These are phyloP conservation scores for Clarias macrocephalus DNA, from an alignment of 2,113 vertebrate species.

Conservation along the genomic window DNA sequence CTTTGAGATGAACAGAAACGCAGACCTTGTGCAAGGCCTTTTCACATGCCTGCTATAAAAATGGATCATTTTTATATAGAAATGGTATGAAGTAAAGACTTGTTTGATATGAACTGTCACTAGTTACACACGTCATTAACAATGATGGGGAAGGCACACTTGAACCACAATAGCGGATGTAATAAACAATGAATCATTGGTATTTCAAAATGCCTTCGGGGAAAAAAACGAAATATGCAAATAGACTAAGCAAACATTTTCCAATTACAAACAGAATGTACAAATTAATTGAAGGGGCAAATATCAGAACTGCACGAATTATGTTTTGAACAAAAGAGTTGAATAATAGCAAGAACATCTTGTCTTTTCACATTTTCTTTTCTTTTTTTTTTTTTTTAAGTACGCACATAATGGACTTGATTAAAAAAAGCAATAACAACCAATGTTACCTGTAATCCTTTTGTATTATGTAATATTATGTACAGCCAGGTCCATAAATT, in stretches of 20 bases:
- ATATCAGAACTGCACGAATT: not conserved
- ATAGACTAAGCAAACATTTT: not conserved
- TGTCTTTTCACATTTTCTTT: not conserved
- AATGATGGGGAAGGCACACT: not conserved
- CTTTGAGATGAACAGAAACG: not conserved
- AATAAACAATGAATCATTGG: not conserved
- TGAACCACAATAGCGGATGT: not conserved
- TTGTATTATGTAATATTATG: too few relatives aligned
- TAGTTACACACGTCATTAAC: not conserved
- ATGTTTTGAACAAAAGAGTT: not conserved
- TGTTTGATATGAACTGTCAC: not conserved
- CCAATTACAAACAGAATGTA: not conserved
- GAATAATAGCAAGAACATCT: not conserved
- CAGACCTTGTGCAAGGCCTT: not conserved
- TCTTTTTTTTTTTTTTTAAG: not conserved
- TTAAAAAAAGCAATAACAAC: not conserved
- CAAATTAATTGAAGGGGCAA: not conserved
- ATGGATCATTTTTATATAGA: too few relatives aligned
- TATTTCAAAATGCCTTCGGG: not conserved
- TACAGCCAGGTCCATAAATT: too few relatives aligned
- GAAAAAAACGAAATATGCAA: not conserved
- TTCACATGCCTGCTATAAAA: not conserved
- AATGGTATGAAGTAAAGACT: not conserved
- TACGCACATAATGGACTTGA: not conserved
- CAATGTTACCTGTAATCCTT: not conserved